Evolutionary conservation across 2,797 vertebrate genomes (phyloP).

Genomic region (Falco biarmicus): DNA sequence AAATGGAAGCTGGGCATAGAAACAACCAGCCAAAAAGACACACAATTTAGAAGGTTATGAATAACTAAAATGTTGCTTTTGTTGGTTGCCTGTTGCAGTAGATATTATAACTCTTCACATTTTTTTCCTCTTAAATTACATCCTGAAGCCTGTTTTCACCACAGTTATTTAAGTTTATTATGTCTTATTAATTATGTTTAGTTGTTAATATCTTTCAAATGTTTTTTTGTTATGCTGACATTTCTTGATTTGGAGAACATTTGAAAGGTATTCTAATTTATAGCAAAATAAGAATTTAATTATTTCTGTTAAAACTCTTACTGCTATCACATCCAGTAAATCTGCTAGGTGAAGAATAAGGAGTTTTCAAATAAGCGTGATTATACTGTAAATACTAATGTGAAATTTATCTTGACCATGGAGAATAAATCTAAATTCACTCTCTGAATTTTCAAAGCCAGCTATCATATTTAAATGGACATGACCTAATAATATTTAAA

Average conservation of each 20-base stretch:
- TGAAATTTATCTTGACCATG: neutral
- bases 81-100: neutral
- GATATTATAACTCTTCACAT: neutral
- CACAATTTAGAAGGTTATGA: rapidly evolving
- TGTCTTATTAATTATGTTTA: neutral
- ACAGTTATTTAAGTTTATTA: neutral
- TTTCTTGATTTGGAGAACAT: neutral
- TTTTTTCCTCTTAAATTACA: neutral
- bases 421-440: neutral
- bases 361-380: neutral
- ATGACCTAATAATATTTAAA: neutral
- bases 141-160: neutral
- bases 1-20: neutral
- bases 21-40: neutral
- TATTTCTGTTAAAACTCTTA: neutral
- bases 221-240: neutral
- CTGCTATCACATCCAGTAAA: neutral
- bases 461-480: neutral
- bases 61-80: neutral
- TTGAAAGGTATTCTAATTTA: neutral
- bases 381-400: neutral
- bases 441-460: neutral
- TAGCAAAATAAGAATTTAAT: neutral
- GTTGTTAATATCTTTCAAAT: neutral
- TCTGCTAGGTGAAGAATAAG: neutral